Evolutionary conservation across 1,140 invertebrate genomes (phyloP), one percentile per base, ranked within the genome.

Genomic region (Drosophila trapezifrons): DNA sequence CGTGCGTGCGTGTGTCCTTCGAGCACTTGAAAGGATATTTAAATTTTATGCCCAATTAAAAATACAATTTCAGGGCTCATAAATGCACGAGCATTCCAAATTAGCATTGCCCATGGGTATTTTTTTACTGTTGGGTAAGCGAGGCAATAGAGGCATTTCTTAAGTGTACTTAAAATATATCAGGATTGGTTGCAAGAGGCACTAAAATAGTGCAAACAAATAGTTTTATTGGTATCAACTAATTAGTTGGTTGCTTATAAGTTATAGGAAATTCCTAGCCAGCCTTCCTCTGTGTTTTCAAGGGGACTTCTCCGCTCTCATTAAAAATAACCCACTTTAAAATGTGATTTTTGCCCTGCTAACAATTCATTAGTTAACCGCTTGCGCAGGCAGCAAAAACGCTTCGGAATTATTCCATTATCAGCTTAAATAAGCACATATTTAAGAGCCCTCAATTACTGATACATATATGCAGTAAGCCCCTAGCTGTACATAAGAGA

Each of bases 21-120:
- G 52, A 47, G 66, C 67, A 71, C 76, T 46, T 65, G 46, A 59
- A 66, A 37, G 76, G 64, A 73, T 80, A 84, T 89, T 87, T 80
- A 84, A 77, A 87, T 87, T 83, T 89, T 89, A 87, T 87, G 84
- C 80, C 57, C 60, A 89, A 87, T 87, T 87, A 87, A 64, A 89
- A 84, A 78, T 78, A 78, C 84, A 80, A 89, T 89, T 87, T 89
- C 62, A 87, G 65, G 82, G 62, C 32, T 72, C 83, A 76, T 82
- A 87, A 87, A 79, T 18, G 54, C 32, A 52, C 40, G 2, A 38
- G 6, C 51, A 40, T 45, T 49, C 37, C 35, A 43, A 85, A 86
- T 78, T 77, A 75, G 75, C 49, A 60, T 81, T 52, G 78, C 78
- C 18, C 69, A 49, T 52, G 57, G 18, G 78, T 69, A 79, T 64